phyloP scores from a whole-genome alignment of 2,113 vertebrate species.

The Electrona antarctica region DNA sequence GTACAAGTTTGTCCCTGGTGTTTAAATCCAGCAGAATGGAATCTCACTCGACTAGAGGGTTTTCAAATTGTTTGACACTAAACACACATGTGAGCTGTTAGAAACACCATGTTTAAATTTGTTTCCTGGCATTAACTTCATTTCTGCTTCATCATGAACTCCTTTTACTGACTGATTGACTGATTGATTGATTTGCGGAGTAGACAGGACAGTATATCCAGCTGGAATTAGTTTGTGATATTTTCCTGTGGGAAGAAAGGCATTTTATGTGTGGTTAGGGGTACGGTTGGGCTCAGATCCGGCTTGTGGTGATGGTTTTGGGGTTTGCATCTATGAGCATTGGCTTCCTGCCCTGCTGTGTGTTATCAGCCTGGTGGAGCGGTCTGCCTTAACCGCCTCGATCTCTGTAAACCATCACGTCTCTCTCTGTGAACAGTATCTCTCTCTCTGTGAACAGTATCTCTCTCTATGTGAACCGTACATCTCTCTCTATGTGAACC shows the following conservation, averaged over 20 bases:
- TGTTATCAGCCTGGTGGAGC: constrained; percentile 53
- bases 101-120: no score
- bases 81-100: no score
- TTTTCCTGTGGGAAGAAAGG: constrained; percentile 54
- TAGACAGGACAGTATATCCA: constrained; percentile 36
- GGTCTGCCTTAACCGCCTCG: constrained; percentile 31
- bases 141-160: no score
- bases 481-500: no score
- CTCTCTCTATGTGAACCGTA: not conserved
- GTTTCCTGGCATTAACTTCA: no score
- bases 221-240: constrained; percentile 56
- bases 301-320: constrained; percentile 4
- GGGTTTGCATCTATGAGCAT: constrained; percentile 39
- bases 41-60: no score
- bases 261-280: not conserved
- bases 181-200: no score
- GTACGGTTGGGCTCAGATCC: constrained; percentile 13
- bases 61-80: no score
- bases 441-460: not conserved
- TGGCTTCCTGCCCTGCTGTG: constrained; percentile 27
- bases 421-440: not conserved
- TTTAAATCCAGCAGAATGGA: no score
- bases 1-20: no score
- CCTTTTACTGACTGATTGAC: no score
- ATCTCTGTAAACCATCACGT: not conserved